These are phyloP conservation scores for Eudyptes chrysolophus DNA, from an alignment of 2,113 vertebrate species.

Conservation along the genomic window DNA sequence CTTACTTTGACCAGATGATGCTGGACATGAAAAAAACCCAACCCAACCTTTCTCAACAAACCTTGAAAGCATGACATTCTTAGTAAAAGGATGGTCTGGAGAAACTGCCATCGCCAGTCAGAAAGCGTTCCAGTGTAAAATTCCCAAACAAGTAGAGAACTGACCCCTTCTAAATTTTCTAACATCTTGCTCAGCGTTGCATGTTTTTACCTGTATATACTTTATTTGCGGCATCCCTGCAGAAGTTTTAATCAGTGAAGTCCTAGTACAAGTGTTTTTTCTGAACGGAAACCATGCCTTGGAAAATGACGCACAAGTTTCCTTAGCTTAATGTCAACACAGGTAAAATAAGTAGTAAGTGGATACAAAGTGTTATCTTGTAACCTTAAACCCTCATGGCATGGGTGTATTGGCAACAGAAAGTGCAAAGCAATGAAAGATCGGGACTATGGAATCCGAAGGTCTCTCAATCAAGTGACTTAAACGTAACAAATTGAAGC, in stretches of 20 bases:
- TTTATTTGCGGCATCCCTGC: neutral
- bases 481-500: slow-evolving; percentile 55
- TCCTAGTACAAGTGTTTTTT: neutral
- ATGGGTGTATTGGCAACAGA: neutral
- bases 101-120: neutral
- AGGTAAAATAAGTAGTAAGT: neutral
- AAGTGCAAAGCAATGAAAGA: neutral
- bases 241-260: neutral
- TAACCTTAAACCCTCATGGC: neutral
- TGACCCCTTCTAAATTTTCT: neutral
- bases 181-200: neutral
- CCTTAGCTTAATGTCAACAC: neutral
- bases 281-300: neutral
- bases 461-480: slow-evolving; percentile 16
- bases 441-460: neutral
- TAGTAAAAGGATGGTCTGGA: neutral
- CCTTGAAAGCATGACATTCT: neutral
- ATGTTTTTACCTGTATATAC: accelerated
- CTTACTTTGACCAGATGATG: neutral
- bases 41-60: neutral
- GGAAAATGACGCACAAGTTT: neutral
- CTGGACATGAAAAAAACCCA: neutral
- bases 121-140: neutral
- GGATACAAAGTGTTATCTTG: neutral
- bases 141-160: neutral